Evolutionary conservation across 2,888 invertebrate species (phyloP).

Genomic region (Aplocera efformata): DNA sequence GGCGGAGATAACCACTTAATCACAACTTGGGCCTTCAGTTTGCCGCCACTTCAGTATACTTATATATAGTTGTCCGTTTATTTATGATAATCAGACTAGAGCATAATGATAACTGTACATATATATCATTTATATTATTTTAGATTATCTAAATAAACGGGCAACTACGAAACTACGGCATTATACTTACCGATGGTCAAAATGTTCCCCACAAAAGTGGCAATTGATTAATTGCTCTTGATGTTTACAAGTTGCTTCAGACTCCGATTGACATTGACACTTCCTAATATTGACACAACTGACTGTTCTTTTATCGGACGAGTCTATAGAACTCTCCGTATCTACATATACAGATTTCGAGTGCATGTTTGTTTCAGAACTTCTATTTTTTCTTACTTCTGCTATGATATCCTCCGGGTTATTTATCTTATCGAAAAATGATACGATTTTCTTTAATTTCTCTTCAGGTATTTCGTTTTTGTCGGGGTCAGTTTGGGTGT

Average conservation of each 20-base stretch:
- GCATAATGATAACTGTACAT: too few relatives aligned
- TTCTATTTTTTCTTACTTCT: slow-evolving; percentile 46
- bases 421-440: slow-evolving; percentile 64
- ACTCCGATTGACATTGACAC: slow-evolving; percentile 21
- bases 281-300: slow-evolving; percentile 43
- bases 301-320: slow-evolving; percentile 42
- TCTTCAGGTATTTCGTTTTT: slow-evolving; percentile 48
- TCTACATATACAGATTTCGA: slow-evolving; percentile 18
- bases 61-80: too few relatives aligned
- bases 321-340: slow-evolving; percentile 20
- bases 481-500: slow-evolving; percentile 60
- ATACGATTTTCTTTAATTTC: slow-evolving; percentile 67
- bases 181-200: slow-evolving; percentile 47
- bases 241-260: slow-evolving; percentile 21
- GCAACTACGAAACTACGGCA: too few relatives aligned
- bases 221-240: slow-evolving; percentile 39
- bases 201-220: slow-evolving; percentile 54
- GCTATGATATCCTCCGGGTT: slow-evolving; percentile 47
- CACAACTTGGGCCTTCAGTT: too few relatives aligned
- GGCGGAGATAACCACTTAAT: too few relatives aligned
- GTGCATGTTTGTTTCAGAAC: slow-evolving; percentile 45
- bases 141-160: too few relatives aligned
- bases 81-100: too few relatives aligned
- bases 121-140: too few relatives aligned
- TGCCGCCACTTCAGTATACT: too few relatives aligned